These are phyloP conservation scores for Notarius quadriscutis DNA, from an alignment of 2,113 vertebrate genomes.

Conservation along the genomic window DNA sequence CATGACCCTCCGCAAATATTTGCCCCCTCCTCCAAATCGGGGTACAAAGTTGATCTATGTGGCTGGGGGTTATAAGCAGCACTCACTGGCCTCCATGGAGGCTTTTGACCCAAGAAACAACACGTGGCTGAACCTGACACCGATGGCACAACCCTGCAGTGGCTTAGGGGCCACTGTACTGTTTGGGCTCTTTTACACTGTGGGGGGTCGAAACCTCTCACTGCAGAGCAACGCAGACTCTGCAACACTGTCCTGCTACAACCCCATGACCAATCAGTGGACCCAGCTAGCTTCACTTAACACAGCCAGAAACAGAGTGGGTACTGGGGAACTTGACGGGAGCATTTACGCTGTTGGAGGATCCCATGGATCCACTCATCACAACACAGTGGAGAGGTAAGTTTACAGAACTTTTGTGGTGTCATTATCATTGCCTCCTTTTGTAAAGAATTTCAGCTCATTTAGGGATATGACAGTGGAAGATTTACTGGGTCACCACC, in stretches of 20 bases:
- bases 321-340: slow-evolving; percentile 74
- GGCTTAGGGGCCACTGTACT: slow-evolving; percentile 77
- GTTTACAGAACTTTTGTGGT: not conserved
- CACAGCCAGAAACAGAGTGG: slow-evolving; percentile 77
- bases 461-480: not conserved
- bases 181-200: slow-evolving; percentile 76
- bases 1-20: slow-evolving; percentile 74
- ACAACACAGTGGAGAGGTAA: slow-evolving; percentile 78
- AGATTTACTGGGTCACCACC: not conserved
- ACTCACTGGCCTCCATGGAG: slow-evolving; percentile 72
- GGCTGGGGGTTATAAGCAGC: slow-evolving; percentile 75
- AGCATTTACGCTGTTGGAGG: slow-evolving; percentile 79
- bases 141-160: slow-evolving; percentile 73
- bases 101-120: slow-evolving; percentile 71
- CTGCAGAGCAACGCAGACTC: slow-evolving; percentile 72
- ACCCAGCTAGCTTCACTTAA: slow-evolving; percentile 71
- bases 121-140: slow-evolving; percentile 71
- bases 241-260: slow-evolving; percentile 75
- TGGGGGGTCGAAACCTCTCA: slow-evolving; percentile 77
- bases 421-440: too few relatives aligned
- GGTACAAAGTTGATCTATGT: slow-evolving; percentile 79
- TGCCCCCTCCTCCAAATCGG: slow-evolving; percentile 69
- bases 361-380: slow-evolving; percentile 74
- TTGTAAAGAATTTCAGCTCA: not conserved
- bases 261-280: slow-evolving; percentile 83